Percentiles rank a stretch among this genome's conserved stretches.
These are phyloP conservation scores for Ochlodes sylvanus DNA, from an alignment of 2,888 invertebrate species.

Conservation along the genomic window DNA sequence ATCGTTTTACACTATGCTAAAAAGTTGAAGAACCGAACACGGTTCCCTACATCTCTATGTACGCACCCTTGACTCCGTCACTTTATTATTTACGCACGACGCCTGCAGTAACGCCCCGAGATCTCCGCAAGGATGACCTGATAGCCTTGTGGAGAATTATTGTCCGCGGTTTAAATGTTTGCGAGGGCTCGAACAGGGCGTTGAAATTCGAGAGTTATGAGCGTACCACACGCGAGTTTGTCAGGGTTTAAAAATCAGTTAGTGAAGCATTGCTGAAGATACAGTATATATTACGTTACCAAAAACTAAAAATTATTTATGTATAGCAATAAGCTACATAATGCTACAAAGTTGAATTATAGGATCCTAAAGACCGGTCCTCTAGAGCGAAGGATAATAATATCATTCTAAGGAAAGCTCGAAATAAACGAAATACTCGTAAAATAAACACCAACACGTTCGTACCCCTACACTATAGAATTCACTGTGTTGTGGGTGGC, in stretches of 20 bases:
- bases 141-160: constrained; percentile 53
- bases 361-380: no score
- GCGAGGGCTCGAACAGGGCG: constrained; percentile 19
- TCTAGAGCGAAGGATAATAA: no score
- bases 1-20: no score
- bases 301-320: no score
- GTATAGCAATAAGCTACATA: no score
- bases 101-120: constrained; percentile 66
- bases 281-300: background rate
- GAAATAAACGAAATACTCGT: no score
- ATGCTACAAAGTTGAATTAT: no score
- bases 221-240: constrained; percentile 22
- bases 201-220: constrained; percentile 16
- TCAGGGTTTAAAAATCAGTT: background rate
- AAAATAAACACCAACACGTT: no score
- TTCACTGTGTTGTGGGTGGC: no score
- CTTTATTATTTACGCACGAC: constrained; percentile 25
- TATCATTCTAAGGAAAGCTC: no score
- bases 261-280: background rate
- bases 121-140: constrained; percentile 66
- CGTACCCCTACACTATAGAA: no score
- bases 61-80: background rate
- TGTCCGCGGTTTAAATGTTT: constrained; percentile 43
- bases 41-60: constrained; percentile 2
- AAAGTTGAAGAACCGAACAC: background rate